Conservation (phyloP, 2,888 invertebrate genomes). For the Rhimphoctona megacephalus region DNA sequence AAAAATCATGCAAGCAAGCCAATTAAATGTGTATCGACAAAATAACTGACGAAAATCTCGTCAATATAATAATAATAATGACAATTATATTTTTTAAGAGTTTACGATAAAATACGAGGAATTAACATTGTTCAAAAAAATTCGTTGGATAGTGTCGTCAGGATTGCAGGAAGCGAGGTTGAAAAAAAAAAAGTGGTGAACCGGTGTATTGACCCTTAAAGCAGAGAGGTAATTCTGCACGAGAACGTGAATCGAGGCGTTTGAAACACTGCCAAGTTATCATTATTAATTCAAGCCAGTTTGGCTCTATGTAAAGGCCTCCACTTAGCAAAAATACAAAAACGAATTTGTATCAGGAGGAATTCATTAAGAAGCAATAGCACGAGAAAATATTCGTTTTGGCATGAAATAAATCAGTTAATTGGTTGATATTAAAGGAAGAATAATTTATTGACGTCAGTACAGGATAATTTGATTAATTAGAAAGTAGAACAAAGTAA, state of each 20-base stretch:
- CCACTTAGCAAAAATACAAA: background rate
- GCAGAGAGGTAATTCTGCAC: conserved; percentile 52
- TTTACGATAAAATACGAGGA: background rate
- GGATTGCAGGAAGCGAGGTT: background rate
- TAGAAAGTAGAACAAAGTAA: background rate
- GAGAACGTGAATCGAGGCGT: conserved; percentile 48
- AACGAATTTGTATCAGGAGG: background rate
- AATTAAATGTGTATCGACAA: background rate
- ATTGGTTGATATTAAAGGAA: background rate
- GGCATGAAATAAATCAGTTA: background rate
- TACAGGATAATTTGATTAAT: background rate
- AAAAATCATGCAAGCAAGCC: background rate
- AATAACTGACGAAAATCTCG: background rate
- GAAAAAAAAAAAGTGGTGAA: conserved; percentile 25
- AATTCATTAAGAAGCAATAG: conserved; percentile 42
- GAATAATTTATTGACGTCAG: background rate
- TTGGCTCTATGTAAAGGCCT: conserved; percentile 1
- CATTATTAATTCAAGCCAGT: conserved; percentile 47
- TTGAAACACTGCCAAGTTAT: conserved; percentile 64
- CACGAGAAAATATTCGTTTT: background rate
- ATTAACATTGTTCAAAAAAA: conserved; percentile 16
- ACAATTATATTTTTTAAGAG: background rate
- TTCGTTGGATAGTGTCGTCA: background rate
- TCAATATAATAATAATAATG: too few species aligned
- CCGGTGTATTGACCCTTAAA: conserved; percentile 70